Conservation (phyloP, 2,797 vertebrate species). For the Eospalax fontanierii region DNA sequence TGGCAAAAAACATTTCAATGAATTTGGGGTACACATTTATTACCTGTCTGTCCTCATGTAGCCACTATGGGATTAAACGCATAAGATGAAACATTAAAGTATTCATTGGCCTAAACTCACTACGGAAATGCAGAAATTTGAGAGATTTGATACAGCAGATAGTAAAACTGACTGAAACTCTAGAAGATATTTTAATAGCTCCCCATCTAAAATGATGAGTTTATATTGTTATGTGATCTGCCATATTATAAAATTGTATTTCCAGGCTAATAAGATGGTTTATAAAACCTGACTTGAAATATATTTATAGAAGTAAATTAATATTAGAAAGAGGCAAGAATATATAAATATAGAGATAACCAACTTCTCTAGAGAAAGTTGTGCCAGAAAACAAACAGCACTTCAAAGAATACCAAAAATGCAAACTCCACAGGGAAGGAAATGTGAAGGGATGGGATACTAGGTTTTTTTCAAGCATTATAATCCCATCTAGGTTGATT, state of each 20-base stretch:
- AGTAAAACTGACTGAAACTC: constrained; percentile 74
- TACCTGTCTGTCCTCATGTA: constrained; percentile 14
- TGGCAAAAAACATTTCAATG: constrained; percentile 27
- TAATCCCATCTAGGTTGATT: background rate
- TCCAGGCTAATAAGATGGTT: constrained; percentile 78
- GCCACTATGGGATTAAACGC: background rate
- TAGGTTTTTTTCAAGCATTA: background rate
- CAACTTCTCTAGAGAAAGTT: constrained; percentile 59
- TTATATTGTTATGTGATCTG: constrained; percentile 73
- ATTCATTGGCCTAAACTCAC: constrained; percentile 64
- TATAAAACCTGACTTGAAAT: constrained; percentile 74
- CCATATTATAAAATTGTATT: constrained; percentile 80
- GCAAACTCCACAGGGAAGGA: background rate
- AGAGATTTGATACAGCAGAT: constrained; percentile 61
- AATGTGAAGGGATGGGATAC: background rate
- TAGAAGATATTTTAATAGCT: constrained; percentile 70
- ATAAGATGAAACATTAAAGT: constrained; percentile 52
- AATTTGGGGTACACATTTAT: constrained; percentile 23
- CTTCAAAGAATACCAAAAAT: background rate
- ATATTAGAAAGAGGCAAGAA: constrained; percentile 66
- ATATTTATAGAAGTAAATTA: constrained; percentile 64
- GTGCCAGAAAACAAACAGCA: background rate
- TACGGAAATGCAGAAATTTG: constrained; percentile 74
- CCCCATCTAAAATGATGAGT: constrained; percentile 70
- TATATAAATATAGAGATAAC: constrained; percentile 47